phyloP scores from a whole-genome alignment of 2,888 invertebrate genomes.

The Calameuta filiformis region DNA sequence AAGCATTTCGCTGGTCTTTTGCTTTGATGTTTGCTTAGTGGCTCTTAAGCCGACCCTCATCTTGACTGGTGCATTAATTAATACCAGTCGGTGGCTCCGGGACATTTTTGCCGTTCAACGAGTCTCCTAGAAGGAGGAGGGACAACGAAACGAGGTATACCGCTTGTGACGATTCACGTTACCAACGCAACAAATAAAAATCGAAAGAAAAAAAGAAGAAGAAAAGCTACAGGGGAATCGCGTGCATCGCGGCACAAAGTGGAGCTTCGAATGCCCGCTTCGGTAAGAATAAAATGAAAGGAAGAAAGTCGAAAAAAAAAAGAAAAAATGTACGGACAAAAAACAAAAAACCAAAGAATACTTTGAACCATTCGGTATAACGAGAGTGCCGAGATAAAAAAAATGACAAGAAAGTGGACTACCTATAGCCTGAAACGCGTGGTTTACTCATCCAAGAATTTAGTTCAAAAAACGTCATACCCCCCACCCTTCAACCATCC shows the following conservation, averaged over 20 bases:
- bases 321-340: not conserved
- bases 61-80: conserved; percentile 9
- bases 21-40: conserved; percentile 49
- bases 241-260: not conserved
- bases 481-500: too few species aligned
- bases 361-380: not conserved
- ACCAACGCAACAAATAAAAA: not conserved
- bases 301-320: not conserved
- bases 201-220: not conserved
- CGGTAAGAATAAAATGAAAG: not conserved
- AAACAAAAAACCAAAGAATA: not conserved
- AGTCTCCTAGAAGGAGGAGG: not conserved
- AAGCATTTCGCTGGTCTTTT: conserved; percentile 45
- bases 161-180: not conserved
- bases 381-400: not conserved
- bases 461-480: not conserved
- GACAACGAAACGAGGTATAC: not conserved
- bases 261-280: not conserved
- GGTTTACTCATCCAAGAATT: not conserved
- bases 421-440: not conserved
- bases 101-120: conserved; percentile 4
- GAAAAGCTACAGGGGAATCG: not conserved
- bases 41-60: conserved; percentile 31
- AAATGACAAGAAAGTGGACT: not conserved
- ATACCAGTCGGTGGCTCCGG: conserved; percentile 6